phyloP scores from a whole-genome alignment of 1,140 invertebrate species.

The Paraescarpia echinospica region DNA sequence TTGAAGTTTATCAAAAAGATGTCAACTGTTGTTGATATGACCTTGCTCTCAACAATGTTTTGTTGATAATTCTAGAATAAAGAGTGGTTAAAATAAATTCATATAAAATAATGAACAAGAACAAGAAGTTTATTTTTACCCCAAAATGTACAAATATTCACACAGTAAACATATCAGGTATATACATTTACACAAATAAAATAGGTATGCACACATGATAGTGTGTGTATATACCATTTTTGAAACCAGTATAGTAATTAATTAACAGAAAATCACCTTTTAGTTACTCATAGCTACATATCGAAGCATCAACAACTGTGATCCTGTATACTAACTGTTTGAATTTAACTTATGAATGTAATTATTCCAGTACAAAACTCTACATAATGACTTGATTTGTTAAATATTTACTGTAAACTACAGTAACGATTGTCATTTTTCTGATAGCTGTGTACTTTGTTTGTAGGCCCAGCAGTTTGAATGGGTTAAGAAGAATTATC shows the following conservation, averaged over 20 bases:
- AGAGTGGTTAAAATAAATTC: background rate
- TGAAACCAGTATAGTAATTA: no score
- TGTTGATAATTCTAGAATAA: background rate
- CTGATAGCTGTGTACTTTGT: background rate
- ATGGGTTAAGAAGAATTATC: conserved; percentile 63
- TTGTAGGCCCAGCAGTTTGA: conserved; percentile 63
- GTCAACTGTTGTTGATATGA: background rate
- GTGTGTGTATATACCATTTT: no score
- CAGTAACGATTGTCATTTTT: background rate
- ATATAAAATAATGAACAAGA: background rate
- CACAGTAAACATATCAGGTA: no score
- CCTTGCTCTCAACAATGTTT: background rate
- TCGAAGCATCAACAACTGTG: no score
- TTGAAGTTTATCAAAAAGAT: no score
- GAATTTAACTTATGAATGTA: background rate
- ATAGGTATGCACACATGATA: no score
- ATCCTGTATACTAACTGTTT: no score
- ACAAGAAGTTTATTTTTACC: no score
- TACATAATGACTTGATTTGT: background rate
- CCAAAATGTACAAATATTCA: no score
- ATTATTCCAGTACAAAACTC: background rate
- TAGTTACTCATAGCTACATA: no score
- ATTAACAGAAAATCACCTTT: no score
- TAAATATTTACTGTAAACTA: background rate
- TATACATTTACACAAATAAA: no score